Percentiles rank a stretch among this genome's conserved stretches.
phyloP scores from a whole-genome alignment of 2,888 invertebrate genomes.

The Anagyrus pseudococci region DNA sequence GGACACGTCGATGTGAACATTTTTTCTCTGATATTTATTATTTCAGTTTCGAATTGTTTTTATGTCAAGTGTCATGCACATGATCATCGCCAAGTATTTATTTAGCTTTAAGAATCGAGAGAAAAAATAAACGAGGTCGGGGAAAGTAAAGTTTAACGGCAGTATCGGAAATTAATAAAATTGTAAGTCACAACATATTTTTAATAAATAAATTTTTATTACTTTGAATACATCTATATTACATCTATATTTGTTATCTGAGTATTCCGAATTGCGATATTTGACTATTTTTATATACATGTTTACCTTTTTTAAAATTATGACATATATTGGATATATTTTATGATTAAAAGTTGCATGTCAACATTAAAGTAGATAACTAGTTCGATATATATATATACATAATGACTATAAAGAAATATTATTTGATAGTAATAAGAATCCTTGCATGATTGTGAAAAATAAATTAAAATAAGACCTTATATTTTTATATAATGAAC shows the following conservation, averaged over 20 bases:
- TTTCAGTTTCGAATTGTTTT: too few species aligned
- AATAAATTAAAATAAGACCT: constrained; percentile 8
- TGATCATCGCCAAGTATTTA: neutral
- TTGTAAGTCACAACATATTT: constrained; percentile 7
- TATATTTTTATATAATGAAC: constrained; percentile 11
- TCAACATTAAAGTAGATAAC: constrained; percentile 17
- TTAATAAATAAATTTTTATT: neutral
- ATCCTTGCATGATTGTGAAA: constrained; percentile 30
- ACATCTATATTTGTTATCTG: neutral
- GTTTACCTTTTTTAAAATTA: constrained; percentile 9
- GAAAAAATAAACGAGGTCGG: constrained; percentile 4
- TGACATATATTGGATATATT: constrained; percentile 6
- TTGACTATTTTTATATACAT: neutral
- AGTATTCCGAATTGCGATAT: constrained; percentile 4
- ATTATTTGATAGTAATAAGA: constrained; percentile 11
- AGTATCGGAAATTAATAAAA: constrained; percentile 1
- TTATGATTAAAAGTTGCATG: constrained; percentile 26
- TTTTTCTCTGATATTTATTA: neutral
- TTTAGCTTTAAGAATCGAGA: constrained; percentile 6
- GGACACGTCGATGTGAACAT: constrained; percentile 16
- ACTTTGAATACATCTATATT: constrained; percentile 2
- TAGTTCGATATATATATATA: constrained; percentile 11
- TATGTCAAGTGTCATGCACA: neutral
- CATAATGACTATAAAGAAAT: constrained; percentile 1
- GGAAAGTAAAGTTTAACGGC: constrained; percentile 15